Evolutionary conservation across 2,888 invertebrate species (phyloP).

Genomic region (Trissonchulus sp.): DNA sequence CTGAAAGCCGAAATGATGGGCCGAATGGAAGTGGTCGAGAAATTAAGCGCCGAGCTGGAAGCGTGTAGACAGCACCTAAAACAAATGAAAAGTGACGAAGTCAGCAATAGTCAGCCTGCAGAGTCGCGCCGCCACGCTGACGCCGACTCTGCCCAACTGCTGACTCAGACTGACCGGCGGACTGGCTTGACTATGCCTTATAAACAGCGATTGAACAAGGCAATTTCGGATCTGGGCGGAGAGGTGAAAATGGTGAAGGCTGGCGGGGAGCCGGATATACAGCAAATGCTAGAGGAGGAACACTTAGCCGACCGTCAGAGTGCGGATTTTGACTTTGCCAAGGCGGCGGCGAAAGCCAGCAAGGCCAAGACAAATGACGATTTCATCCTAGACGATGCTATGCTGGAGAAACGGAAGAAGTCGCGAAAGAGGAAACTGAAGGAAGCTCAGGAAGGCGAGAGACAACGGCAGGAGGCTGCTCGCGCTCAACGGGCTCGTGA

Average conservation of each 20-base stretch:
- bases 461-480: constrained; percentile 36
- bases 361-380: no score
- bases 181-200: neutral
- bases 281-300: constrained; percentile 62
- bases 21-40: constrained; percentile 58
- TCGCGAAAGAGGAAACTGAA: neutral
- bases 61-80: neutral
- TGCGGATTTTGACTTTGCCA: constrained; percentile 54
- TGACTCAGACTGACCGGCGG: neutral
- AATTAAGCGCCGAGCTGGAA: neutral
- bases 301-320: constrained; percentile 69
- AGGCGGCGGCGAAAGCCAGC: no score
- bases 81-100: no score
- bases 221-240: neutral
- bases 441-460: constrained; percentile 43
- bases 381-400: constrained; percentile 73
- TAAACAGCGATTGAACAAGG: neutral
- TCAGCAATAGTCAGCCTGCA: neutral
- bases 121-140: neutral
- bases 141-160: neutral
- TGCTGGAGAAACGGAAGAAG: constrained; percentile 67
- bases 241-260: neutral
- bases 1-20: constrained; percentile 91
- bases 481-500: constrained; percentile 66
- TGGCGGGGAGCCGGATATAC: constrained; percentile 36